These are phyloP conservation scores for Folsomia candida DNA, from an alignment of 2,888 invertebrate genomes.

Conservation along the genomic window DNA sequence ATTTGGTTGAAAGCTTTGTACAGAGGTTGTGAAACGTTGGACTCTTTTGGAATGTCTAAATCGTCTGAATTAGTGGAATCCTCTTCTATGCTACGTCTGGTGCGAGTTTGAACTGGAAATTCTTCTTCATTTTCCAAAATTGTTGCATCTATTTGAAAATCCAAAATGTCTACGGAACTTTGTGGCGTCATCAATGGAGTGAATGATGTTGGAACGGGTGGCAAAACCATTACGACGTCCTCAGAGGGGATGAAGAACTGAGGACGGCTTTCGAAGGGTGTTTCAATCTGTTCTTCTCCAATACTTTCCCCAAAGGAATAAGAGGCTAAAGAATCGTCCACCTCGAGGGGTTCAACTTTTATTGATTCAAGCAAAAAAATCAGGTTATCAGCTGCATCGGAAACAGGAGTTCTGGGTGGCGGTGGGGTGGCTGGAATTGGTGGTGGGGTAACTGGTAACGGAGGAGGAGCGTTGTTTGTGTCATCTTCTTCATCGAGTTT, in stretches of 20 bases:
- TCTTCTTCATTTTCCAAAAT: neutral
- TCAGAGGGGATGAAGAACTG: neutral
- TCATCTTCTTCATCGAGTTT: constrained; percentile 5
- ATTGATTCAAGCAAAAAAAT: constrained; percentile 6
- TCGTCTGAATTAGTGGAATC: neutral
- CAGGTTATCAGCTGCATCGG: neutral
- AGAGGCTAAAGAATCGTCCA: neutral
- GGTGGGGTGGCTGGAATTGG: constrained; percentile 32
- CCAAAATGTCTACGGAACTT: neutral
- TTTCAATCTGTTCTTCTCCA: neutral
- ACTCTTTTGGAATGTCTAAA: constrained; percentile 1
- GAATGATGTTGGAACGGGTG: constrained; percentile 2
- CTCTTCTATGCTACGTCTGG: neutral
- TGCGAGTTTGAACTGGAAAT: neutral
- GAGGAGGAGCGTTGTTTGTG: constrained; percentile 2
- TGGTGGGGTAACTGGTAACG: constrained; percentile 17
- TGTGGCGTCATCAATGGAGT: neutral
- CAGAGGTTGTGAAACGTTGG: constrained; percentile 10
- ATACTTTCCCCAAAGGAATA: neutral
- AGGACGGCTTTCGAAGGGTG: neutral
- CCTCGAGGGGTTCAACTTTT: neutral
- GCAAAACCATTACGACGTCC: neutral
- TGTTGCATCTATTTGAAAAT: neutral
- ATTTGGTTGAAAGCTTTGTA: constrained; percentile 19
- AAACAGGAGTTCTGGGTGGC: constrained; percentile 33